Evolutionary conservation across 2,797 vertebrate genomes (phyloP), one percentile per base, ranked within the genome.

Genomic region (Lepus oiostolus): DNA sequence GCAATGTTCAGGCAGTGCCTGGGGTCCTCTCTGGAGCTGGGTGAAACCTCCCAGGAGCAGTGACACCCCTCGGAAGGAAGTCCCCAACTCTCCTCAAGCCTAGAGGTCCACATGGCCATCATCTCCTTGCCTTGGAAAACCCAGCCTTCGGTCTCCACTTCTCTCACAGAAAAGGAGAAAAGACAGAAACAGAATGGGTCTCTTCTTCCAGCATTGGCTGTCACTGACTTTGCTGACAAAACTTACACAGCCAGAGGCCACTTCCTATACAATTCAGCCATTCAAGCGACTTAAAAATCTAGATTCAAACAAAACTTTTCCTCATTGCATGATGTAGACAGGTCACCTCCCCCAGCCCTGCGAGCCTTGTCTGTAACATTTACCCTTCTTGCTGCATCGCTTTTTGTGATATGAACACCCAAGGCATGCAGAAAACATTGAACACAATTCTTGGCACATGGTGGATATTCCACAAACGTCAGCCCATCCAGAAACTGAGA

Each of bases 261-360:
- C 19, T 90, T 95, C 79, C 30, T 68, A 19, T 30, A 77, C 5
- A 7, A 88, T 68, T 88, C n/a, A 77, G 19, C 8, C 70, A 79
- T 58, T 30, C 35, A 75, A 58, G 4, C 14, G 26, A 81, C 75
- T 79, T 85, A 85, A 89, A 90, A 58, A 68, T 32, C 35, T 38
- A 90, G 35, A 88, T 42, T 88, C 87, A 65, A 71, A 76, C 21
- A 28, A 65, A 94, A 74, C 21, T 22, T 82, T 47, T 70, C 19
- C 52, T 89, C 52, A 10, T 19, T 72, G 6, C 26, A 5, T 50
- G 5, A 42, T 17, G 9, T 7, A 26, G 50, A 87, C 50, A 54
- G 54, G 63, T 63, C n/a, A 5, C 54, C 72, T 26, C 60, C 4
- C 32, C 9, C 8, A 47, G 42, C 77, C 60, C 77, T 52, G 54